Evolutionary conservation across 2,113 vertebrate genomes (phyloP).

Genomic region (Lophochroa leadbeateri): DNA sequence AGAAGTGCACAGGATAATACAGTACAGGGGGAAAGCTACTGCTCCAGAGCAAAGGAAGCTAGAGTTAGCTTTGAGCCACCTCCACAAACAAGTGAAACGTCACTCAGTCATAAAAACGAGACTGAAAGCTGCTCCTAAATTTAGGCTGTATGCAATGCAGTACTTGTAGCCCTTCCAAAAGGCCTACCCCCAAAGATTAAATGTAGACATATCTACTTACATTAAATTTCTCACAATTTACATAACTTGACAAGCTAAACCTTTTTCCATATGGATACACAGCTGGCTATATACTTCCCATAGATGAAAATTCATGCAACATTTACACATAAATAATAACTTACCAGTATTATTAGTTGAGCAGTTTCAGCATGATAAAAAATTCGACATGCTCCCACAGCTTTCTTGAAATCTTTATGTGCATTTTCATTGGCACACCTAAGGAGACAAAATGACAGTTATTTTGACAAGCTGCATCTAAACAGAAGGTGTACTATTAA

Average conservation of each 20-base stretch:
- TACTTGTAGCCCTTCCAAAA: neutral
- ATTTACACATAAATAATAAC: neutral
- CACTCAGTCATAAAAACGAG: neutral
- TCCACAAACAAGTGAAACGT: neutral
- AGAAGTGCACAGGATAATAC: neutral
- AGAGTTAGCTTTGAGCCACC: neutral
- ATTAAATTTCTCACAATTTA: neutral
- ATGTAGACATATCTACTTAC: neutral
- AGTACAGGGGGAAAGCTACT: neutral
- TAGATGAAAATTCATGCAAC: neutral
- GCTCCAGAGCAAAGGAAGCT: neutral
- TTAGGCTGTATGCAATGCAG: neutral
- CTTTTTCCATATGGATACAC: neutral
- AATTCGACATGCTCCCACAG: conserved; percentile 83
- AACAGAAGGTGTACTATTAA: neutral
- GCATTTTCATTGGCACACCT: conserved; percentile 85
- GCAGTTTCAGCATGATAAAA: conserved; percentile 82
- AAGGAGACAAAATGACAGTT: neutral
- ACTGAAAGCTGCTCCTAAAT: neutral
- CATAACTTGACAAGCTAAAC: neutral
- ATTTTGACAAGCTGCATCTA: neutral
- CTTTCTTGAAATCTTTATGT: conserved; percentile 88
- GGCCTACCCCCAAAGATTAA: neutral
- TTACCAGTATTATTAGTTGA: conserved; percentile 84
- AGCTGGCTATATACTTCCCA: neutral